Conservation (phyloP, 1,140 invertebrate genomes). For the Drosophila orosa region DNA sequence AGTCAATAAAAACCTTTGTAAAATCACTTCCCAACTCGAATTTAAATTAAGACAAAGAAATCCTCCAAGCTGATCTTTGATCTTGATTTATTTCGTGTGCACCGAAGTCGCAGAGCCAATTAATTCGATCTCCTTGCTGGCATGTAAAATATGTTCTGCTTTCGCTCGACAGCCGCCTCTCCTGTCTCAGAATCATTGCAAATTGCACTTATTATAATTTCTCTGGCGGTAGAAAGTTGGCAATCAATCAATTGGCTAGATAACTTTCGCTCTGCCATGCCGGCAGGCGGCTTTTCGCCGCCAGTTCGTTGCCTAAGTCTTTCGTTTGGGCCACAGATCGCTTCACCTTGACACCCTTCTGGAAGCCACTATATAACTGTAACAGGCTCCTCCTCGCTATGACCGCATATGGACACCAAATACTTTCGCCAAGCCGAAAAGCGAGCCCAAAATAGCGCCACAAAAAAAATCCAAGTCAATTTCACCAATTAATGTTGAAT, state of each 20-base stretch:
- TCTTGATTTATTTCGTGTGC: not conserved
- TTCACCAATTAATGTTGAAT: slow-evolving; percentile 71
- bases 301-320: slow-evolving; percentile 76
- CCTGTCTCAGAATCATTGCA: slow-evolving; percentile 64
- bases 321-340: slow-evolving; percentile 22
- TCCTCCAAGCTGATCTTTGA: not conserved
- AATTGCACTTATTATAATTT: slow-evolving; percentile 79
- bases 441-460: not conserved
- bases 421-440: slow-evolving; percentile 61
- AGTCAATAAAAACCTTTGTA: not conserved
- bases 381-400: slow-evolving; percentile 12
- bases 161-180: slow-evolving; percentile 46
- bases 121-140: not conserved
- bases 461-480: slow-evolving; percentile 46
- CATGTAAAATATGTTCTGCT: slow-evolving; percentile 61
- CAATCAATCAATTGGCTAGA: slow-evolving; percentile 75
- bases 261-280: slow-evolving; percentile 73
- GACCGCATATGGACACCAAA: slow-evolving; percentile 11
- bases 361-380: slow-evolving; percentile 4
- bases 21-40: not conserved
- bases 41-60: not conserved
- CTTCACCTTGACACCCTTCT: slow-evolving; percentile 11
- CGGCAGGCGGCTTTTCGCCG: not conserved
- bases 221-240: slow-evolving; percentile 73
- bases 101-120: not conserved